These are phyloP conservation scores for Sitobion miscanthi DNA, from an alignment of 1,140 invertebrate genomes.

Conservation along the genomic window DNA sequence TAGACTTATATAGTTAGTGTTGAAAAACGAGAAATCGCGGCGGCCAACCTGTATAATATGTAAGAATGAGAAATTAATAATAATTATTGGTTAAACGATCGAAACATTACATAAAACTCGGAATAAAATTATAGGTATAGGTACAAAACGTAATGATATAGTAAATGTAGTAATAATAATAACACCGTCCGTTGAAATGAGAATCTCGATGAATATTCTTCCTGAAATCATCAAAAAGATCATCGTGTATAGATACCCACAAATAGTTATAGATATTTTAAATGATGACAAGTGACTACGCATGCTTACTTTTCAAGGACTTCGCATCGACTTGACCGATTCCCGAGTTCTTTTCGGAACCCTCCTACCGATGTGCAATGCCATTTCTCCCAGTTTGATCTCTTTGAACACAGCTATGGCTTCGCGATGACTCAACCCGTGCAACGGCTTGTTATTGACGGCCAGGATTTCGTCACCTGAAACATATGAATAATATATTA, in stretches of 20 bases:
- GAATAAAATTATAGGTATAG: constrained; percentile 9
- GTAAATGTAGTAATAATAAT: not conserved
- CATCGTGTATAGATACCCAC: not conserved
- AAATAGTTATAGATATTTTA: not conserved
- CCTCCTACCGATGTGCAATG: constrained; percentile 79
- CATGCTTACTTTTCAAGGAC: constrained; percentile 48
- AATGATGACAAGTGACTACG: not conserved
- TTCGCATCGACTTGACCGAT: constrained; percentile 42
- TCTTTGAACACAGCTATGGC: constrained; percentile 89
- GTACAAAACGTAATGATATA: constrained; percentile 29
- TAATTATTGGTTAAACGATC: not conserved
- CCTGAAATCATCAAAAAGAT: constrained; percentile 30
- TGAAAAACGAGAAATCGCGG: not conserved
- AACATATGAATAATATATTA: constrained; percentile 60
- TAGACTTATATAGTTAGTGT: not conserved
- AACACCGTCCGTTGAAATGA: constrained; percentile 44
- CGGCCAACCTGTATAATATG: not conserved
- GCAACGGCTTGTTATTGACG: constrained; percentile 81
- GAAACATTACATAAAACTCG: not conserved
- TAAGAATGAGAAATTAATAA: constrained; percentile 10
- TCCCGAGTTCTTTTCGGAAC: constrained; percentile 64
- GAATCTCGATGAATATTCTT: constrained; percentile 44
- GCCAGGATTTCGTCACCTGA: constrained; percentile 91
- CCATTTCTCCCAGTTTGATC: constrained; percentile 83
- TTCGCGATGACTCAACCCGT: constrained; percentile 85